phyloP scores from a whole-genome alignment of 37 sponge, comb jelly and placozoan genomes.

The Hexactinellida sp. region DNA sequence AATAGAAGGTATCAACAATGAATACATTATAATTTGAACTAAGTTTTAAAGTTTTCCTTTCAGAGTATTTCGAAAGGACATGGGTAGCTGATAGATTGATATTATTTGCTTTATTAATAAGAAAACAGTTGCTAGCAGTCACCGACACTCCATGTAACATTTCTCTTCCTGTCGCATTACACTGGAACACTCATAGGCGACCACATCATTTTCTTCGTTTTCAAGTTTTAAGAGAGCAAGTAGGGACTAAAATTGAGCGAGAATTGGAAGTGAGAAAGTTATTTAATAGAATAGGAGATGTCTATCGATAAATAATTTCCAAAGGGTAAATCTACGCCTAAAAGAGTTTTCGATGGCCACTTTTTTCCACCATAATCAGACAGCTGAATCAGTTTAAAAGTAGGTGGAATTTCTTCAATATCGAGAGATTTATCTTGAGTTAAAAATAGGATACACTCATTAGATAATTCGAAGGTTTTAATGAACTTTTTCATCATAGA shows the following conservation, averaged over 20 bases:
- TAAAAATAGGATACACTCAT: background rate
- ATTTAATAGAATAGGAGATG: background rate
- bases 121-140: background rate
- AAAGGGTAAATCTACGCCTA: background rate
- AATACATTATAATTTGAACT: slow-evolving; percentile 14
- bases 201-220: background rate
- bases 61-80: background rate
- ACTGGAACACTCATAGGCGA: background rate
- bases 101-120: slow-evolving; percentile 3
- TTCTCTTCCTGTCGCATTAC: background rate
- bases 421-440: background rate
- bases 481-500: slow-evolving; percentile 3
- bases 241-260: background rate
- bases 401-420: background rate
- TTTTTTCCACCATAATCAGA: background rate
- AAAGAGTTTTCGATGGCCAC: slow-evolving; percentile 1
- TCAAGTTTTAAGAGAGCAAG: slow-evolving; percentile 8
- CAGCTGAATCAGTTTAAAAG: background rate
- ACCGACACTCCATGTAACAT: background rate
- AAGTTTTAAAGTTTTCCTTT: slow-evolving; percentile 11
- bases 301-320: background rate
- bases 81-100: background rate
- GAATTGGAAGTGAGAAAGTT: background rate
- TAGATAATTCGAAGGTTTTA: background rate
- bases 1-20: too few species aligned